These are phyloP conservation scores for Oxyteleia sp. DNA, from an alignment of 2,888 invertebrate species.

Conservation along the genomic window DNA sequence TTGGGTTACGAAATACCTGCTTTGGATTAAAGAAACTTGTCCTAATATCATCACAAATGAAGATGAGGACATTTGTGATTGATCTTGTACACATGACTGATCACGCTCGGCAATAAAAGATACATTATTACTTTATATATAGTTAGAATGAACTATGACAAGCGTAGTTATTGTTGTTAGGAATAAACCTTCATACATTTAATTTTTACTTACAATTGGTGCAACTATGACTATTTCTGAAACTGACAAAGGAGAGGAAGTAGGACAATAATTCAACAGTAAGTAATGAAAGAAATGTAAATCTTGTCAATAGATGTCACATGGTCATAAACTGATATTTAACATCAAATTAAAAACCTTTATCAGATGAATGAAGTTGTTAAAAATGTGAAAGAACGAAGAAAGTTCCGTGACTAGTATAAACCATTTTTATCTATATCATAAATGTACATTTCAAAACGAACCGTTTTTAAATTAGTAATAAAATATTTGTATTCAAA, in stretches of 20 bases:
- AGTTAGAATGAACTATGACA: slow-evolving; percentile 60
- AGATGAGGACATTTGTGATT: slow-evolving; percentile 59
- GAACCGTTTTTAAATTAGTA: no score
- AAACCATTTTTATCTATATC: no score
- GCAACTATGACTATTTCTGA: slow-evolving; percentile 30
- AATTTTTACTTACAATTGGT: slow-evolving; percentile 37
- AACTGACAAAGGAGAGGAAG: slow-evolving; percentile 22
- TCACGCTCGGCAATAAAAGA: slow-evolving; percentile 56
- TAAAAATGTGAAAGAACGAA: no score
- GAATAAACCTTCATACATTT: slow-evolving; percentile 9
- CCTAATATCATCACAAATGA: slow-evolving; percentile 49
- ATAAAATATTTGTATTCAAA: no score
- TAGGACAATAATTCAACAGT: slow-evolving; percentile 8
- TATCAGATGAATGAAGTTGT: not conserved
- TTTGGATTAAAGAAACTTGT: slow-evolving; percentile 43
- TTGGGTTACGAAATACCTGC: slow-evolving; percentile 49
- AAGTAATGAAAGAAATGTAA: not conserved
- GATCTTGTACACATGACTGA: slow-evolving; percentile 59
- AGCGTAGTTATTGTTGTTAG: slow-evolving; percentile 53
- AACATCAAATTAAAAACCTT: not conserved
- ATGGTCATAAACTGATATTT: not conserved
- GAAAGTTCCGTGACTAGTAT: no score
- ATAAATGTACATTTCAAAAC: no score
- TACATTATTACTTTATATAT: slow-evolving; percentile 47
- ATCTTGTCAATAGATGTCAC: not conserved